A percentile compares a stretch with the other conserved stretches of the same genome.
Evolutionary conservation across 2,888 invertebrate species (phyloP).

Genomic region (Lampropteryx suffumata): DNA sequence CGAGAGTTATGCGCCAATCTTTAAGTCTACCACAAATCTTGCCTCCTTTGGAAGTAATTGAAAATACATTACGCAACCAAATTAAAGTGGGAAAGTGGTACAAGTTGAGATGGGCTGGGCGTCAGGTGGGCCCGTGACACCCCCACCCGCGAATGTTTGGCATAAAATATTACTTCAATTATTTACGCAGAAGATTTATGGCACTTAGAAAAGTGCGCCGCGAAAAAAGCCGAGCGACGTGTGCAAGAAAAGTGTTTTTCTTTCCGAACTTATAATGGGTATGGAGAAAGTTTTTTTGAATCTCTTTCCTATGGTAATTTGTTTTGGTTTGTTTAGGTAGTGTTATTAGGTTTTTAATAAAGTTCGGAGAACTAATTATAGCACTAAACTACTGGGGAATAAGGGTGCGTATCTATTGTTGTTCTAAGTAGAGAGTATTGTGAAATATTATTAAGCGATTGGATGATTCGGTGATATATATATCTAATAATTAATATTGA

Average conservation of each 20-base stretch:
- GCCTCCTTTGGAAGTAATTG: slow-evolving; percentile 79
- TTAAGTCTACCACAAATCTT: slow-evolving; percentile 77
- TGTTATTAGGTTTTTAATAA: slow-evolving; percentile 46
- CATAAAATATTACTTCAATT: slow-evolving; percentile 85
- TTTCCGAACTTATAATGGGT: slow-evolving; percentile 81
- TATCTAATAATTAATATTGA: too few species aligned
- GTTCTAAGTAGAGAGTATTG: too few species aligned
- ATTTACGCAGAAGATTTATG: slow-evolving; percentile 83
- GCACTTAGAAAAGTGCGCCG: slow-evolving; percentile 82
- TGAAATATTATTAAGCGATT: too few species aligned
- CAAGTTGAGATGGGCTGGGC: slow-evolving; percentile 72
- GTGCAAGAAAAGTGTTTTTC: slow-evolving; percentile 83
- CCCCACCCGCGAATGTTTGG: slow-evolving; percentile 81
- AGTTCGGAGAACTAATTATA: slow-evolving; percentile 19
- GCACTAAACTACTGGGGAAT: too few species aligned
- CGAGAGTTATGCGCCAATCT: slow-evolving; percentile 74
- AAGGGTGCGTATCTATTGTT: too few species aligned
- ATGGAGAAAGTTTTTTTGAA: slow-evolving; percentile 76
- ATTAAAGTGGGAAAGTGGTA: slow-evolving; percentile 81
- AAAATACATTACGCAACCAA: slow-evolving; percentile 83
- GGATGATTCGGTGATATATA: too few species aligned
- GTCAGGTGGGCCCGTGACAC: slow-evolving; percentile 75
- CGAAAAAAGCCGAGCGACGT: slow-evolving; percentile 81
- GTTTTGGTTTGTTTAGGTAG: slow-evolving; percentile 77
- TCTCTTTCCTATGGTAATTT: slow-evolving; percentile 83